These are phyloP conservation scores for Scelioninae gen. 2 DNA, from an alignment of 2,888 invertebrate species.

Conservation along the genomic window DNA sequence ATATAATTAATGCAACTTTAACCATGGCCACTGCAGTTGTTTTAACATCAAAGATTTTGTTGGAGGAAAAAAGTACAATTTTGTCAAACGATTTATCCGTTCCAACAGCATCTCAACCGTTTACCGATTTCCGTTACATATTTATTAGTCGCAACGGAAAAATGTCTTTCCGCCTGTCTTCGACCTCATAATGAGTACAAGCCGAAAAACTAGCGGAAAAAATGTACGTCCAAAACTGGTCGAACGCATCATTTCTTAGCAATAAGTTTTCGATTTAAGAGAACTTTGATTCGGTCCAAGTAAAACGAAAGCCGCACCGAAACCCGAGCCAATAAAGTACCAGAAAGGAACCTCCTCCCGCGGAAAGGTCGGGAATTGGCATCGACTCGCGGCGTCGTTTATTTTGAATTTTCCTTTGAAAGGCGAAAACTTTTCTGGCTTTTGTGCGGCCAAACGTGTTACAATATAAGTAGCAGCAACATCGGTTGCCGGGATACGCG, in stretches of 20 bases:
- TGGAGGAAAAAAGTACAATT: too few relatives aligned
- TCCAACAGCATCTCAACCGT: too few relatives aligned
- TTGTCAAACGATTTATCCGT: too few relatives aligned
- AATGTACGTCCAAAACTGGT: too few relatives aligned
- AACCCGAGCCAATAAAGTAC: constrained; percentile 22
- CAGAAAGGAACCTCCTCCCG: constrained; percentile 17
- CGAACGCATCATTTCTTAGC: constrained; percentile 10
- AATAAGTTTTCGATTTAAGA: constrained; percentile 10
- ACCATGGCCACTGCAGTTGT: too few relatives aligned
- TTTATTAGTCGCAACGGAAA: too few relatives aligned
- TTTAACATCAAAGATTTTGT: too few relatives aligned
- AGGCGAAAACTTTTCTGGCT: constrained; percentile 54
- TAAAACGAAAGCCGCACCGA: constrained; percentile 6
- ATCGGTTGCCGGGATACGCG: constrained; percentile 57
- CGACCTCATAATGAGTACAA: too few relatives aligned
- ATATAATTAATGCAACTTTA: too few relatives aligned
- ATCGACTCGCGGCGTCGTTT: constrained; percentile 26
- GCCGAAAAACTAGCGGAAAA: too few relatives aligned
- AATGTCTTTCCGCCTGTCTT: too few relatives aligned
- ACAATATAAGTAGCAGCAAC: constrained; percentile 60
- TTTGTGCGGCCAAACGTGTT: constrained; percentile 59
- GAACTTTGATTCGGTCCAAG: constrained; percentile 6
- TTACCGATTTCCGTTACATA: too few relatives aligned
- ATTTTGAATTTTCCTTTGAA: constrained; percentile 51
- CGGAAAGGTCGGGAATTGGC: constrained; percentile 34